These are phyloP conservation scores for Megamerina dolium DNA, from an alignment of 2,888 invertebrate genomes.

Conservation along the genomic window DNA sequence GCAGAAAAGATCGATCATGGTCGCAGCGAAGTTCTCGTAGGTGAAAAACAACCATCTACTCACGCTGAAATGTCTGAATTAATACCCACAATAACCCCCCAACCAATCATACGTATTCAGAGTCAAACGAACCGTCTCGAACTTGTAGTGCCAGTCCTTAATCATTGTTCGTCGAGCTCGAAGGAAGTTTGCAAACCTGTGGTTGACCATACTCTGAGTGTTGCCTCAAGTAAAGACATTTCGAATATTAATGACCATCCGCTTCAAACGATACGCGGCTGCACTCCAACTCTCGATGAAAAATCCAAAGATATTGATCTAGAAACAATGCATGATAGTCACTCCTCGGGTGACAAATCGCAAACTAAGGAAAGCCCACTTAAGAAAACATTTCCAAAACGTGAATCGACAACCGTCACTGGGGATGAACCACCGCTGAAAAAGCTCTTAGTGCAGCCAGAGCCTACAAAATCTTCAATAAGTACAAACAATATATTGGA, in stretches of 20 bases:
- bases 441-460: background rate
- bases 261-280: no score
- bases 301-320: conserved; percentile 2
- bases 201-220: no score
- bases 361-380: background rate
- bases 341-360: background rate
- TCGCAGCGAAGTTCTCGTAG: no score
- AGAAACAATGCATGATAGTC: background rate
- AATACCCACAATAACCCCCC: conserved; percentile 1
- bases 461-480: background rate
- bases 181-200: no score
- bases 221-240: no score
- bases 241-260: no score
- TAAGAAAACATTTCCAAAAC: conserved; percentile 1
- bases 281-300: conserved; percentile 11
- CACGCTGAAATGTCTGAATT: background rate
- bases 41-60: no score
- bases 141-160: conserved; percentile 7
- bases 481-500: conserved; percentile 7
- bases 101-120: conserved; percentile 12
- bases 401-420: background rate
- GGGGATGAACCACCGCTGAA: conserved; percentile 10
- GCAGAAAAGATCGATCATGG: no score
- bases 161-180: no score
- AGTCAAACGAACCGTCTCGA: conserved; percentile 12